Evolutionary conservation across 2,888 invertebrate species (phyloP).

Genomic region (Aelia acuminata): DNA sequence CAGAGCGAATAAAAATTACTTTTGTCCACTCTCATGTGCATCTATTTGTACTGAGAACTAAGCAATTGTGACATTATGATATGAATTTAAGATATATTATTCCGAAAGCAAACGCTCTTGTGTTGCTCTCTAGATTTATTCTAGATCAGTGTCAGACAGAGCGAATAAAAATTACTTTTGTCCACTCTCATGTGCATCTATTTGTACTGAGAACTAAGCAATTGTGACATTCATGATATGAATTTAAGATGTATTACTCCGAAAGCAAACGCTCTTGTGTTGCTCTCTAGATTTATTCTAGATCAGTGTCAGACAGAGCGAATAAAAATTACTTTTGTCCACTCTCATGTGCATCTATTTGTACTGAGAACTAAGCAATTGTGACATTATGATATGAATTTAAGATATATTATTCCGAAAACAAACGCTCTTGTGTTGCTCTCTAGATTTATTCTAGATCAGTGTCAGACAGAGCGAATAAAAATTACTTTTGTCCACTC

Average conservation of each 20-base stretch:
- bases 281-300: not conserved
- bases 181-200: not conserved
- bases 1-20: not conserved
- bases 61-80: not conserved
- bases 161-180: not conserved
- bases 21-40: slow-evolving; percentile 18
- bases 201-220: not conserved
- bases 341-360: not conserved
- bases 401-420: not conserved
- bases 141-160: too few relatives aligned
- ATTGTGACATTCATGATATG: not conserved
- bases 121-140: too few relatives aligned
- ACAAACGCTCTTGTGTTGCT: slow-evolving; percentile 17
- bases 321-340: not conserved
- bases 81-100: not conserved
- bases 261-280: not conserved
- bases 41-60: not conserved
- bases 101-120: too few relatives aligned
- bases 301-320: slow-evolving; percentile 28
- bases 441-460: not conserved
- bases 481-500: slow-evolving; percentile 8
- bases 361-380: not conserved
- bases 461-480: slow-evolving; percentile 17
- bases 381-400: not conserved
- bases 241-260: not conserved